These are phyloP conservation scores for Tinamus guttatus DNA, from an alignment of 2,113 vertebrate genomes.

Conservation along the genomic window DNA sequence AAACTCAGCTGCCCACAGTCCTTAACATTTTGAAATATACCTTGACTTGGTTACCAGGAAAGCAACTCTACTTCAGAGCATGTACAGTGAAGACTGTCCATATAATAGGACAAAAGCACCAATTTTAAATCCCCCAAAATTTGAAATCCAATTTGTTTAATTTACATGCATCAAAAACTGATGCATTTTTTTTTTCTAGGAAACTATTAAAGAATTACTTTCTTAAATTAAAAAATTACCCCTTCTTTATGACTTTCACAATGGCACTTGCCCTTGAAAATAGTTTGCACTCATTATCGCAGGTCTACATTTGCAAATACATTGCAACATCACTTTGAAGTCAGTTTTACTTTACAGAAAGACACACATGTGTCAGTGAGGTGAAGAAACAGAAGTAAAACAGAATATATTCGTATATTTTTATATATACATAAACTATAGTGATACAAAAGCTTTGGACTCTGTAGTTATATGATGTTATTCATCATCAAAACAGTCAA, in stretches of 20 bases:
- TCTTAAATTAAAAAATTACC: constrained; percentile 27
- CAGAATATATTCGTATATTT: not conserved
- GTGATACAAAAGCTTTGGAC: not conserved
- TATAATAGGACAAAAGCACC: not conserved
- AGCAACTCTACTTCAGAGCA: not conserved
- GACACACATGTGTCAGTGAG: not conserved
- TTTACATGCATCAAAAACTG: not conserved
- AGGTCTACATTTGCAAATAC: not conserved
- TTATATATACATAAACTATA: not conserved
- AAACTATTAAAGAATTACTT: constrained; percentile 14
- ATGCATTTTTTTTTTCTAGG: not conserved
- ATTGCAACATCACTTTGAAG: not conserved
- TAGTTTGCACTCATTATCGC: not conserved
- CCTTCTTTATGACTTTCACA: not conserved
- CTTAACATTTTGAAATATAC: not conserved
- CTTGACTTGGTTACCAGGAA: not conserved
- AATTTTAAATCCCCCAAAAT: not conserved
- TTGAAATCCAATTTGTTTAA: not conserved
- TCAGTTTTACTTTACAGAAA: not conserved
- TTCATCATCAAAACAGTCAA: not conserved
- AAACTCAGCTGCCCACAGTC: not conserved
- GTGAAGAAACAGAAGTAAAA: not conserved
- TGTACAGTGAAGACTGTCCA: not conserved
- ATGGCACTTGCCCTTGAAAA: not conserved
- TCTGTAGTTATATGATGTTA: not conserved